Evolutionary conservation across 2,888 invertebrate species (phyloP).

Genomic region (Opisthograptis luteolata): DNA sequence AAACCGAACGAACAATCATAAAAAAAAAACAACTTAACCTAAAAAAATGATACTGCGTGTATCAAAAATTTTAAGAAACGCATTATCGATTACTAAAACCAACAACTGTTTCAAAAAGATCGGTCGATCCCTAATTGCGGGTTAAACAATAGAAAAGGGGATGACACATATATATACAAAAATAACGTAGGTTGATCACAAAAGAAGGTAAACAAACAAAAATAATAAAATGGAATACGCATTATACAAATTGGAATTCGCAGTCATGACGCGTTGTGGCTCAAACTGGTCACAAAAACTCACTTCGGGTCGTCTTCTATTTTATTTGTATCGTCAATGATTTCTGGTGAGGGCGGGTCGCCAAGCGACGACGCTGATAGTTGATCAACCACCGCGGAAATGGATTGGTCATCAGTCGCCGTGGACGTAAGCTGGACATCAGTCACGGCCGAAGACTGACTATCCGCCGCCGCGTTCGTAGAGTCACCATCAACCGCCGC

Average conservation of each 20-base stretch:
- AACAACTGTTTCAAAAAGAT: conserved; percentile 11
- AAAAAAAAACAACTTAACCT: not conserved
- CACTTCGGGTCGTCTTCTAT: not conserved
- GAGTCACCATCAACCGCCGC: not conserved
- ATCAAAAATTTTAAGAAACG: conserved; percentile 7
- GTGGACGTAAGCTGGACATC: not conserved
- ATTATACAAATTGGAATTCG: conserved; percentile 24
- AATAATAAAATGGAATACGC: conserved; percentile 25
- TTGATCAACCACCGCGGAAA: too few species aligned
- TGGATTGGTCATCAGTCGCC: not conserved
- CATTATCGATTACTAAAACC: conserved; percentile 3
- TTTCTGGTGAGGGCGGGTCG: conserved; percentile 14
- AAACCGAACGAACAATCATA: conserved; percentile 6
- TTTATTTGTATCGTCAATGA: conserved; percentile 5
- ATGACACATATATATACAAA: conserved; percentile 19
- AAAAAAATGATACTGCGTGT: not conserved
- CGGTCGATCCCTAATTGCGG: conserved; percentile 14
- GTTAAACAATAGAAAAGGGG: not conserved
- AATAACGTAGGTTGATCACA: conserved; percentile 17
- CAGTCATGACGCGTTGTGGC: too few species aligned
- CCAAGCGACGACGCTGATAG: not conserved
- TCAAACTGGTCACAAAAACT: not conserved
- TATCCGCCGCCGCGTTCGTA: not conserved
- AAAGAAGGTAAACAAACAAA: conserved; percentile 16
- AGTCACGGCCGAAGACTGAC: not conserved